Base-by-base conservation (phyloP, 2,888 invertebrate genomes). In the Stenoptilia bipunctidactyla region DNA sequence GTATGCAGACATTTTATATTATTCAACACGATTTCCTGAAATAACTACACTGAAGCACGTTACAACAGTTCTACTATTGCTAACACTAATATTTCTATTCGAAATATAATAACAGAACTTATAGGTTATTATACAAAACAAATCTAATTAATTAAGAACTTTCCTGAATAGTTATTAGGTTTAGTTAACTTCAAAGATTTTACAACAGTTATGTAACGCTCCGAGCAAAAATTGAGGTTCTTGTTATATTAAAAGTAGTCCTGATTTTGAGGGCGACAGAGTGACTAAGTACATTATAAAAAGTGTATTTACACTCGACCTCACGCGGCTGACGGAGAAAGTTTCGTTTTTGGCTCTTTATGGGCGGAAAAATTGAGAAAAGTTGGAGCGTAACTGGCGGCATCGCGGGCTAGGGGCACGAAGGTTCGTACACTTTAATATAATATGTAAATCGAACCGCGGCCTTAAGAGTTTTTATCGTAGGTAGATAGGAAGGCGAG, bases 301-400 rank as follows among this genome's bases (percentile, higher is more conserved):
- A 82, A 80, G 71, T 74, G 68, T 80, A 79, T 80, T 77, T 82
- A 79, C 74, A 79, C 72, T 72, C 74, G 76, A 74, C 76, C 77
- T 80, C 72, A 73, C 67, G 76, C 71, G 65, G 70, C 62, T 69
- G 70, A 67, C 61, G 71, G 63, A 55, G 62, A 74, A 82, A 79
- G 70, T 80, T 83, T 75, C 68, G 68, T 75, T 71, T 72, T 68
- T 73, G 73, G 63, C 70, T 69, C 72, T 83, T 82, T 82, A 83
- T 82, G 77, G 73, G 68, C 69, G 77, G 79, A 83, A 82, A 82
- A 82, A 82, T 83, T 82, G 76, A 69, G 80, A 80, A 83, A 83
- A 83, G 83, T 82, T 82, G 63, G 66, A 71, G 68, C 75, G 76
- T 79, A 79, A 80, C 80, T 80, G 79, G 75, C 73, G 68, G 74